Evolutionary conservation across 1,140 invertebrate genomes (phyloP).

Genomic region (Parapsyche elsis): DNA sequence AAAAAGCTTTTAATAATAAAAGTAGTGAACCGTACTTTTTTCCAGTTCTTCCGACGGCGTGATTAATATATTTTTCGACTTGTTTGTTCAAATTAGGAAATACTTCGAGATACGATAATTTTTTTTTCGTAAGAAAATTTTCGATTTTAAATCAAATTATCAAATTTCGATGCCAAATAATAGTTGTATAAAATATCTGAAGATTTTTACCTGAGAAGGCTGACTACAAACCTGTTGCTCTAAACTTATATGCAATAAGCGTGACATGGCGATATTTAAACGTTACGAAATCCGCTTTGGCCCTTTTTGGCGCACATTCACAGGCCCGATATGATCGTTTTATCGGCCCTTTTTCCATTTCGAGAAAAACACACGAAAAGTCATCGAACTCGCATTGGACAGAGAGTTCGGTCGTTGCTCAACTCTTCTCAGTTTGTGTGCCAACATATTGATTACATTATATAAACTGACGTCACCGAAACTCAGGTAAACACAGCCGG

Average conservation of each 20-base stretch:
- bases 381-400: slow-evolving; percentile 31
- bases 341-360: slow-evolving; percentile 10
- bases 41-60: background rate
- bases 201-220: too few species aligned
- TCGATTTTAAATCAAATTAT: too few species aligned
- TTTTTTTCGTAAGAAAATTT: background rate
- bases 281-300: slow-evolving; percentile 1
- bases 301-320: background rate
- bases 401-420: slow-evolving; percentile 7
- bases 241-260: background rate
- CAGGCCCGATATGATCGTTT: background rate
- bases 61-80: background rate
- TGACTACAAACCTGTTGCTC: too few species aligned
- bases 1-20: background rate
- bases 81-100: background rate
- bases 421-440: slow-evolving; percentile 32
- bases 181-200: too few species aligned
- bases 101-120: background rate
- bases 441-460: slow-evolving; percentile 39
- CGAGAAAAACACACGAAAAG: slow-evolving; percentile 18
- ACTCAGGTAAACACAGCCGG: background rate
- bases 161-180: too few species aligned
- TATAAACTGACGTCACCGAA: slow-evolving; percentile 24
- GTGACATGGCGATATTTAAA: slow-evolving; percentile 6
- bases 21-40: background rate